phyloP scores from a whole-genome alignment of 1,140 invertebrate genomes.

The Colletes gigas region DNA sequence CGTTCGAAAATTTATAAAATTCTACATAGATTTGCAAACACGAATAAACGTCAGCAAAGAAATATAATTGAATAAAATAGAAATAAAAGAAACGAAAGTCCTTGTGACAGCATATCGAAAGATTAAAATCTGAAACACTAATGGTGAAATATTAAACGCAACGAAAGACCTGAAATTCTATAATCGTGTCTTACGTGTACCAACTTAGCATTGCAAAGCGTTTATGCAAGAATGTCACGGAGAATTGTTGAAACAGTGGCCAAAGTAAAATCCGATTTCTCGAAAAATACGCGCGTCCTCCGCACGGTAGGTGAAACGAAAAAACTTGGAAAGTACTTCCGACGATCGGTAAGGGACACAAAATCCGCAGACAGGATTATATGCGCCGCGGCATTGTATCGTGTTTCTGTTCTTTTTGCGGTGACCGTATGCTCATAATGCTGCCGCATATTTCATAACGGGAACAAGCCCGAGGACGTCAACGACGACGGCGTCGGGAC shows the following conservation, averaged over 20 bases:
- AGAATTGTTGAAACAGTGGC: neutral
- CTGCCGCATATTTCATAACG: conserved; percentile 40
- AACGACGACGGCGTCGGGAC: conserved; percentile 2
- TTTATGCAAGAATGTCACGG: neutral
- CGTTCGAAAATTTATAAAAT: no score
- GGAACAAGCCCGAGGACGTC: conserved; percentile 38
- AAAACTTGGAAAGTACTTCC: neutral
- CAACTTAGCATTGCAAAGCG: no score
- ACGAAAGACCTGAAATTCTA: no score
- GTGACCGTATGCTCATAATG: conserved; percentile 26
- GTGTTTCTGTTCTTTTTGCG: conserved; percentile 7
- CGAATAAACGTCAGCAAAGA: no score
- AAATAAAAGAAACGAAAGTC: no score
- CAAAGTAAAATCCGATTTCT: neutral
- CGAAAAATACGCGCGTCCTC: neutral
- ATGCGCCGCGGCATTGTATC: conserved; percentile 9
- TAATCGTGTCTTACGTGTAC: no score
- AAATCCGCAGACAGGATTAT: conserved; percentile 8
- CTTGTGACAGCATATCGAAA: no score
- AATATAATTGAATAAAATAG: no score
- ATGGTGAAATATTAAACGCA: no score
- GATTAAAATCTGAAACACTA: no score
- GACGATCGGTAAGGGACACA: neutral
- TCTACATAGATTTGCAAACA: no score
- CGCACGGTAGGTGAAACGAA: neutral